Percentiles rank a stretch among this genome's conserved stretches.
phyloP scores from a whole-genome alignment of 1,140 invertebrate species.

The Argopecten irradians region DNA sequence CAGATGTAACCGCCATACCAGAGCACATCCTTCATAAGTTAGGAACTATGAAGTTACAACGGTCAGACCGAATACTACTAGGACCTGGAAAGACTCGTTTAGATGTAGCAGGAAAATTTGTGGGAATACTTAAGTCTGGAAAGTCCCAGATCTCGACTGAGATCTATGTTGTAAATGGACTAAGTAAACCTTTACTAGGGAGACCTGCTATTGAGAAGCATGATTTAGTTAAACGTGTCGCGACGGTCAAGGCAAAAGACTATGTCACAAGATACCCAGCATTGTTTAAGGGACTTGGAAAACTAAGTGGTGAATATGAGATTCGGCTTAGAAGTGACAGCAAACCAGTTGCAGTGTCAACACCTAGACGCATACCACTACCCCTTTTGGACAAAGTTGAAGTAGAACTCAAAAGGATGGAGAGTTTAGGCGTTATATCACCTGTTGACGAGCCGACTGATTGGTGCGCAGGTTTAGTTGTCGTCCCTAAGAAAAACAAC shows the following conservation, averaged over 20 bases:
- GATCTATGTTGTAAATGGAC: conserved; percentile 34
- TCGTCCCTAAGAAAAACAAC: conserved; percentile 50
- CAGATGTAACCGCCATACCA: conserved; percentile 44
- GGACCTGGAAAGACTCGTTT: conserved; percentile 38
- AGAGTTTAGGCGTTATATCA: not conserved
- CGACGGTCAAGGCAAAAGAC: not conserved
- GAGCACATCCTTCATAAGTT: not conserved
- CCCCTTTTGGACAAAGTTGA: conserved; percentile 4
- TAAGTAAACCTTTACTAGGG: conserved; percentile 32
- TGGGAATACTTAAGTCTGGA: not conserved
- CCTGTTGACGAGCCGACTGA: conserved; percentile 24
- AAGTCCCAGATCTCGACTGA: not conserved
- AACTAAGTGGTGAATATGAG: conserved; percentile 4
- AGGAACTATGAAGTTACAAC: not conserved
- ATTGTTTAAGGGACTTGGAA: conserved; percentile 42
- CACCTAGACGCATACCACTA: not conserved
- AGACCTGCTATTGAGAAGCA: conserved; percentile 38
- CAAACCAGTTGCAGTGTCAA: conserved; percentile 24
- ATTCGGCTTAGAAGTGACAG: not conserved
- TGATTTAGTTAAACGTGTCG: conserved; percentile 20
- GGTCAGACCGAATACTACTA: conserved; percentile 30
- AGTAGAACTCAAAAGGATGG: not conserved
- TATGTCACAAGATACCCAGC: conserved; percentile 2
- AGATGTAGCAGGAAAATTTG: conserved; percentile 41
- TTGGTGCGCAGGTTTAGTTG: conserved; percentile 50